Conservation (phyloP, 1,140 invertebrate genomes). For the Phymastichus coffea region DNA sequence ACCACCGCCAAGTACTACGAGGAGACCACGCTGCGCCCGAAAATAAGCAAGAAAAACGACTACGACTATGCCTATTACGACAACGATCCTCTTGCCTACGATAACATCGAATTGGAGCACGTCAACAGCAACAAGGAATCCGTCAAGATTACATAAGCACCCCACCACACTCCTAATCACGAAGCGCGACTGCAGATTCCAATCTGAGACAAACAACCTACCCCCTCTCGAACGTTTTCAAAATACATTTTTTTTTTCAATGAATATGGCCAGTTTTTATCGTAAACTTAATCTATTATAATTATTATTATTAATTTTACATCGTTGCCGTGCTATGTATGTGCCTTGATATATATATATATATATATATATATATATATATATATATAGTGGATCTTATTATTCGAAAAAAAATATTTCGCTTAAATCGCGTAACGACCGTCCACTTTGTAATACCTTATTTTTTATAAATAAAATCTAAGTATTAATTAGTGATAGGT, state of each 20-base stretch:
- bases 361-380: neutral
- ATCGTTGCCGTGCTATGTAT: neutral
- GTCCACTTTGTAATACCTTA: too few relatives aligned
- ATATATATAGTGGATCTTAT: neutral
- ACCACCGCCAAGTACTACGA: slow-evolving; percentile 43
- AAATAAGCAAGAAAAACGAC: slow-evolving; percentile 48
- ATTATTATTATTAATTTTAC: neutral
- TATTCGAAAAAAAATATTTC: neutral
- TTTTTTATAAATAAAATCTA: slow-evolving; percentile 13
- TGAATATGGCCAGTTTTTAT: slow-evolving; percentile 26
- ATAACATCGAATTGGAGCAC: slow-evolving; percentile 50
- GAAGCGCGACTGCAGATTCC: too few relatives aligned
- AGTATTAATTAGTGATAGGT: slow-evolving; percentile 18
- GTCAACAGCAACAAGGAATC: slow-evolving; percentile 52
- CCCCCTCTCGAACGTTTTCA: too few relatives aligned
- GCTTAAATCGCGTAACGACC: neutral
- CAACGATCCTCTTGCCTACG: slow-evolving; percentile 51
- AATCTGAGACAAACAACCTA: too few relatives aligned
- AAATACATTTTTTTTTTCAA: too few relatives aligned
- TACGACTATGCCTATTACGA: slow-evolving; percentile 57
- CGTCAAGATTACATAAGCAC: slow-evolving; percentile 40
- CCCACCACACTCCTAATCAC: too few relatives aligned
- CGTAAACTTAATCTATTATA: neutral
- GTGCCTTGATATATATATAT: neutral
- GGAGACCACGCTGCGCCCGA: slow-evolving; percentile 38